These are phyloP conservation scores for Hypomecis atomaria DNA, from an alignment of 2,888 invertebrate species.

Conservation along the genomic window DNA sequence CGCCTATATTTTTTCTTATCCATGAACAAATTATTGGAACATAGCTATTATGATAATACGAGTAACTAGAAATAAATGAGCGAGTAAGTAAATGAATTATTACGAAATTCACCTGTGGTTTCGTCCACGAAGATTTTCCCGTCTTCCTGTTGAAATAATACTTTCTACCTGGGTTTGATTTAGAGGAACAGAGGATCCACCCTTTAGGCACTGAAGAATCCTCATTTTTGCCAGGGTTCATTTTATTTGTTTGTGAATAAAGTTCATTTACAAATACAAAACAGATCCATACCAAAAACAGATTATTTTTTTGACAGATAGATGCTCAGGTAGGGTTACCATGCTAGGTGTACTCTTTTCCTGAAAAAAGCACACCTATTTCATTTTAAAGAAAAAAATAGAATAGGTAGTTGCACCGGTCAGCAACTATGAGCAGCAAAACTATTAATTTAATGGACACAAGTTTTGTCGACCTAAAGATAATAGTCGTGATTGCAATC, in stretches of 20 bases:
- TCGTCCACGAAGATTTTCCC: slow-evolving; percentile 77
- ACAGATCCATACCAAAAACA: slow-evolving; percentile 4
- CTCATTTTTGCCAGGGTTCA: slow-evolving; percentile 69
- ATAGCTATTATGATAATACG: background rate
- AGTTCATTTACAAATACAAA: slow-evolving; percentile 16
- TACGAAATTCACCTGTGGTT: slow-evolving; percentile 72
- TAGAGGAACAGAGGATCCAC: slow-evolving; percentile 76
- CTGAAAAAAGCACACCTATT: too few species aligned
- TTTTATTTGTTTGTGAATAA: slow-evolving; percentile 38
- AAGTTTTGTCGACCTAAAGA: too few species aligned
- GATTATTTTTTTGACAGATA: background rate
- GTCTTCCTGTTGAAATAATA: slow-evolving; percentile 80
- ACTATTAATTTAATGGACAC: too few species aligned
- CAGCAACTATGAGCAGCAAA: too few species aligned
- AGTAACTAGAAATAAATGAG: background rate
- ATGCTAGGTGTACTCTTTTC: too few species aligned
- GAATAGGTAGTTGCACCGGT: too few species aligned
- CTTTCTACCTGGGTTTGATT: slow-evolving; percentile 74
- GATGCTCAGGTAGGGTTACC: too few species aligned
- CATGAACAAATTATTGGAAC: background rate
- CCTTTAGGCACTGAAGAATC: slow-evolving; percentile 76
- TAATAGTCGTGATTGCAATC: too few species aligned
- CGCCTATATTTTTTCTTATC: too few species aligned
- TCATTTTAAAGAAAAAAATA: too few species aligned
- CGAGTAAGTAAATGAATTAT: slow-evolving; percentile 40